A percentile compares a stretch with the other conserved stretches of the same genome.
phyloP scores from a whole-genome alignment of 2,797 vertebrate species.

The Premnoplex brunnescens region DNA sequence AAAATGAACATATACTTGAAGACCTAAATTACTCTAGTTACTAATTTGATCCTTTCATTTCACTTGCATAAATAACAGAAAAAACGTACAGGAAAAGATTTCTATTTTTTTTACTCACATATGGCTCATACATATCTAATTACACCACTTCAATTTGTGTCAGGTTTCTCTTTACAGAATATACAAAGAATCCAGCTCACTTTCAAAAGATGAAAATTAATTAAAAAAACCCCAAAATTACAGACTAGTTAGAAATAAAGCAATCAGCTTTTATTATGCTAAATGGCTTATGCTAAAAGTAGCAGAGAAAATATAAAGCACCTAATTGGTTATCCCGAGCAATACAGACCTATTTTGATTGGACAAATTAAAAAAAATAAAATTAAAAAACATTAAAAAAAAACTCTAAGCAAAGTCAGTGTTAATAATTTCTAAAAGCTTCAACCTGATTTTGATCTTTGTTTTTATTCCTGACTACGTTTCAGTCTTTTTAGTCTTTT shows the following conservation, averaged over 20 bases:
- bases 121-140: not conserved
- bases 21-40: not conserved
- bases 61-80: not conserved
- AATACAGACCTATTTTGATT: not conserved
- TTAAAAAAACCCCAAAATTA: not conserved
- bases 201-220: not conserved
- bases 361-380: not conserved
- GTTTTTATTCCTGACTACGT: not conserved
- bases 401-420: not conserved
- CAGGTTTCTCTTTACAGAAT: not conserved
- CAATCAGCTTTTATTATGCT: not conserved
- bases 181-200: not conserved
- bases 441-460: not conserved
- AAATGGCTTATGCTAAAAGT: not conserved
- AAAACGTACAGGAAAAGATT: not conserved
- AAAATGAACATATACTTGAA: not conserved
- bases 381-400: too few species aligned
- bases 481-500: not conserved
- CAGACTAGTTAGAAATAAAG: not conserved
- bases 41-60: not conserved
- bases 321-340: not conserved
- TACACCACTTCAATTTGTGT: not conserved
- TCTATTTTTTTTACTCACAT: not conserved
- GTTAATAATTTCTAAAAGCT: not conserved
- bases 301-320: not conserved